Base-by-base conservation (phyloP, 1,140 invertebrate species). In the Aphaenogaster ashmeadi region DNA sequence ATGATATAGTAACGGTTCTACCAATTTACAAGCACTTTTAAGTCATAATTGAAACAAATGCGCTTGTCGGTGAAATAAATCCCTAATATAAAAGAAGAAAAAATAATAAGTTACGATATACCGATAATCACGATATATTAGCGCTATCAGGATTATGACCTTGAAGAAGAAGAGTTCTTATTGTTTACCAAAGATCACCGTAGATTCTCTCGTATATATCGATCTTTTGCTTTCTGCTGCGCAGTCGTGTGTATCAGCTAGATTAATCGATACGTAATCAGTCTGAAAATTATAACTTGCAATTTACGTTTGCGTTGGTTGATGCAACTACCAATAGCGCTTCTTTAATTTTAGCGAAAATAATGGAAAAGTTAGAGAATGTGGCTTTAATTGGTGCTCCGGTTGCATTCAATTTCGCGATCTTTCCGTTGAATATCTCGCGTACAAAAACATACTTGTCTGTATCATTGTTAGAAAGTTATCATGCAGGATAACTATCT, bases 251-350 rank as follows among this genome's bases (percentile, higher is more conserved):
- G 75, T 50, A 88, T 81, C 58, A 54, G 21, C 5, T 54, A 71
- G 71, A 89, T 89, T 87, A 87, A 88, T 75, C 56, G 54, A 84
- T 41, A 58, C 60, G 4, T n/a, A 41, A 18, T 72, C 66, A 21
- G 66, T 74, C 13, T 60, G 36, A 2, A 47, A 67, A 89, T 88
- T 77, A 80, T 87, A 83, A 79, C 64, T 79, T 47, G 38, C 11
- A 27, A 81, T 50, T 84, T 60, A 58, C 69, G 18, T 36, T 36
- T 66, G 27, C 27, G 44, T 27, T 47, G 69, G 27, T 36, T 72
- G 44, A 52, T 56, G 36, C 38, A 54, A 44, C 60, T 58, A 41
- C 7, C 36, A 81, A 81, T 56, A 36, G 41, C 8, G 21, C 6
- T 60, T 1, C 54, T 56, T 27, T 60, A 60, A 60, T 7, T 56